These are phyloP conservation scores for Peromyscus attwateri DNA, from an alignment of 2,797 vertebrate species.

Conservation along the genomic window DNA sequence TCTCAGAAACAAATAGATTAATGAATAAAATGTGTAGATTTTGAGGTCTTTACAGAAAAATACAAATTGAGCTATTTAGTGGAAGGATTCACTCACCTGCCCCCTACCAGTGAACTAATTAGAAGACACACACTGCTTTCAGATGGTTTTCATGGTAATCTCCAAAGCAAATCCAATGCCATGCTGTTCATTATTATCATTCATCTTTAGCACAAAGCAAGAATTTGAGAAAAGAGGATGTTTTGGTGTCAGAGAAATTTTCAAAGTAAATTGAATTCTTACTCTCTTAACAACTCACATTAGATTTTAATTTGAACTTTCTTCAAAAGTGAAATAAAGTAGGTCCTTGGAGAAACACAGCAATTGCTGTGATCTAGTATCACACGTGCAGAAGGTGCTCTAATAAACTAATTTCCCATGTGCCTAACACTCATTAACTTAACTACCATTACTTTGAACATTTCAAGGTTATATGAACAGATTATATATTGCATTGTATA, in stretches of 20 bases:
- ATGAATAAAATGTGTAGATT: not conserved
- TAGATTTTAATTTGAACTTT: slow-evolving; percentile 35
- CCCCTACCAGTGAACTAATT: not conserved
- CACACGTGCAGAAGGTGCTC: not conserved
- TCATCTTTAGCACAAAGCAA: not conserved
- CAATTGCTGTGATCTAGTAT: not conserved
- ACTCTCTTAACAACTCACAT: not conserved
- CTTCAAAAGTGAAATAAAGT: slow-evolving; percentile 40
- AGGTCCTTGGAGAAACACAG: not conserved
- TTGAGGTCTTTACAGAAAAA: not conserved
- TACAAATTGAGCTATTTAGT: not conserved
- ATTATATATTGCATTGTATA: not conserved
- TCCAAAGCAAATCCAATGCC: slow-evolving; percentile 36
- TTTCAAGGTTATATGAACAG: not conserved
- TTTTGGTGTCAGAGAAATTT: not conserved
- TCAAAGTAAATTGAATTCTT: slow-evolving; percentile 6
- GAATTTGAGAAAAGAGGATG: not conserved
- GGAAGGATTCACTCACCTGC: not conserved
- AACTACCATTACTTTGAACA: not conserved
- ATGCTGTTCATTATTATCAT: not conserved
- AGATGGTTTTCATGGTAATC: slow-evolving; percentile 28
- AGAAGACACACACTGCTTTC: not conserved
- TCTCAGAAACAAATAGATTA: not conserved
- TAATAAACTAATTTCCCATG: not conserved
- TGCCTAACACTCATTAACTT: not conserved